These are phyloP conservation scores for Ariopsis seemanni DNA, from an alignment of 2,113 vertebrate species.

Conservation along the genomic window DNA sequence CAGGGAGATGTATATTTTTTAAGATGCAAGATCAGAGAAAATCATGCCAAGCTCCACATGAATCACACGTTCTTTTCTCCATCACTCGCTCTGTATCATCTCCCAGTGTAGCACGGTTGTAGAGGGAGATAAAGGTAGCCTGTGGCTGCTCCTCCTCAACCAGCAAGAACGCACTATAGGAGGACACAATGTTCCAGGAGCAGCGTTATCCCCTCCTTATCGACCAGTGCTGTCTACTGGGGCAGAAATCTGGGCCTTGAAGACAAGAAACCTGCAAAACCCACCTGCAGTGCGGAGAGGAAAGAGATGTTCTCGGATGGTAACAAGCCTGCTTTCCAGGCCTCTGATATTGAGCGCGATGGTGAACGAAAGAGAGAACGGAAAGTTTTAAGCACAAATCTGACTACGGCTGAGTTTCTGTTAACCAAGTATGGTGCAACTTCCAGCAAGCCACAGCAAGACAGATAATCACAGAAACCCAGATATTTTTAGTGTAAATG, in stretches of 20 bases:
- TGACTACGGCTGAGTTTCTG: slow-evolving; percentile 21
- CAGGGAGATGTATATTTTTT: neutral
- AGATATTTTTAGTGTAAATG: neutral
- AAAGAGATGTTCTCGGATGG: neutral
- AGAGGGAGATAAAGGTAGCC: slow-evolving; percentile 10
- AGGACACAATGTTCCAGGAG: slow-evolving; percentile 10
- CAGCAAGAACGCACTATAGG: neutral
- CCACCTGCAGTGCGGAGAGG: slow-evolving; percentile 3
- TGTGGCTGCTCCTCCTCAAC: slow-evolving; percentile 11
- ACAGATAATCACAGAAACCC: slow-evolving; percentile 16
- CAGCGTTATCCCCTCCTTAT: neutral
- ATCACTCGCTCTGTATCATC: slow-evolving; percentile 1
- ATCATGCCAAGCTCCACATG: slow-evolving; percentile 25
- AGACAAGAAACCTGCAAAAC: slow-evolving; percentile 2
- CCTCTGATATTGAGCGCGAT: neutral
- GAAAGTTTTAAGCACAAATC: slow-evolving; percentile 9
- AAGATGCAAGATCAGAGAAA: slow-evolving; percentile 28
- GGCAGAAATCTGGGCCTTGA: slow-evolving; percentile 6
- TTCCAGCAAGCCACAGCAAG: slow-evolving; percentile 14
- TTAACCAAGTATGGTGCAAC: slow-evolving; percentile 35
- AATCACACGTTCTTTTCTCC: slow-evolving; percentile 29
- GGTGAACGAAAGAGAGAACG: neutral
- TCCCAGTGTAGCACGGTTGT: neutral
- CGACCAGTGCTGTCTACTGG: neutral
- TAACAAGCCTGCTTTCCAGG: neutral